Evolutionary conservation across 2,888 invertebrate genomes (phyloP), one percentile per base, ranked within the genome.

Genomic region (Rotaria magnacalcarata): DNA sequence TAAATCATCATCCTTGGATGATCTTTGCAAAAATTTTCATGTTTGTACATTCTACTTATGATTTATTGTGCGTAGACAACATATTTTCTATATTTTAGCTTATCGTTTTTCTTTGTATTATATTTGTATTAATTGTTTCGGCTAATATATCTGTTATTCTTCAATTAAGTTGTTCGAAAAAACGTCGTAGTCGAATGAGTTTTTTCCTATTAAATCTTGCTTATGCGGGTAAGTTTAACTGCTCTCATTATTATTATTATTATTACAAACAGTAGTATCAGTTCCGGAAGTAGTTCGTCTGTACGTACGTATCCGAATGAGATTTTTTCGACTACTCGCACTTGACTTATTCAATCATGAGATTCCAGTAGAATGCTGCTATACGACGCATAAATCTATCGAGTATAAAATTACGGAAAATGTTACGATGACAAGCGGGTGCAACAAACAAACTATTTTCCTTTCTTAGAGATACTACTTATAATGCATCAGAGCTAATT

Each of bases 141-240:
- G 47, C 47, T 8, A 80, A 80, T 16, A 80, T 80, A 6, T 80
- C 80, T 80, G 80, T 80, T 80, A 80, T 80, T 24, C 24, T 80
- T n/a, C 80, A 80, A 80, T 47, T 80, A n/a, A n/a, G 47, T n/a
- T 80, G 80, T 80, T 80, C 80, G 47, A 80, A 80, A 80, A 80
- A 80, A n/a, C 43, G 80, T n/a, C 80, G 47, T 4, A 80, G 80
- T 80, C 80, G 80, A 43, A 80, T 80, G 80, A 80, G 80, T 47
- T 80, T 80, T n/a, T 80, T 80, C n/a, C n/a, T 80, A n/a, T 47
- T 80, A 47, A 80, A 80, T 47, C 43, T 80, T 43, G 80, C 80
- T 24, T 80, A 80, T 80, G 80, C 80, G 24, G 80, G 80, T 80
- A 80, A 47, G 80, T 80, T 47, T 34, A 34, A 34, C 2, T 8